A percentile compares a stretch with the other conserved stretches of the same genome.
Conservation (phyloP, 2,888 invertebrate species). For the Aleiodes alternator region DNA sequence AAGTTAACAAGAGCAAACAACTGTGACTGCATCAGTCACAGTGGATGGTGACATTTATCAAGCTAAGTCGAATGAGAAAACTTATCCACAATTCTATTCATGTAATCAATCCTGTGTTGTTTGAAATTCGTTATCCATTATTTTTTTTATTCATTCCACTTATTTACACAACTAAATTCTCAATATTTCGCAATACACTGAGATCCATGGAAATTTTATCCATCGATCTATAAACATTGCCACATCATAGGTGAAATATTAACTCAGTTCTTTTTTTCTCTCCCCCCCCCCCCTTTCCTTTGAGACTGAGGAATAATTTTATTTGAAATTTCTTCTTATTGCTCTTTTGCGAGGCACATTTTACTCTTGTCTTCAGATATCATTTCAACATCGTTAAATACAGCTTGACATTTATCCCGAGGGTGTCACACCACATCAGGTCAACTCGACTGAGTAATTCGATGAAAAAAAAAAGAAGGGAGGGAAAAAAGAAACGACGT, state of each 20-base stretch:
- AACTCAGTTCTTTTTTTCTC: too few relatives aligned
- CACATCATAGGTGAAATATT: neutral
- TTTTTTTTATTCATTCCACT: neutral
- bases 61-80: neutral
- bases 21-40: slow-evolving; percentile 45
- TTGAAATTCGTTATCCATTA: slow-evolving; percentile 23
- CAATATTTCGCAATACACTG: slow-evolving; percentile 4
- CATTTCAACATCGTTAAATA: slow-evolving; percentile 7
- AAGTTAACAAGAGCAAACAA: slow-evolving; percentile 52
- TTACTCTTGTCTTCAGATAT: slow-evolving; percentile 11
- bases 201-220: neutral
- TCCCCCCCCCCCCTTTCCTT: neutral
- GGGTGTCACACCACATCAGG: slow-evolving; percentile 27
- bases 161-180: neutral
- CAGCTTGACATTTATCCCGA: neutral
- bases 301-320: neutral
- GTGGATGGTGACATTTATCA: slow-evolving; percentile 18
- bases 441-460: slow-evolving; percentile 5
- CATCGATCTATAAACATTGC: slow-evolving; percentile 1
- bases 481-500: too few relatives aligned
- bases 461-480: neutral
- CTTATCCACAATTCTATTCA: neutral
- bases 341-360: neutral
- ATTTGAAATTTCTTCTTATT: too few relatives aligned
- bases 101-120: slow-evolving; percentile 14